These are phyloP conservation scores for Danio kyathit DNA, from an alignment of 2,797 vertebrate species.

Conservation along the genomic window DNA sequence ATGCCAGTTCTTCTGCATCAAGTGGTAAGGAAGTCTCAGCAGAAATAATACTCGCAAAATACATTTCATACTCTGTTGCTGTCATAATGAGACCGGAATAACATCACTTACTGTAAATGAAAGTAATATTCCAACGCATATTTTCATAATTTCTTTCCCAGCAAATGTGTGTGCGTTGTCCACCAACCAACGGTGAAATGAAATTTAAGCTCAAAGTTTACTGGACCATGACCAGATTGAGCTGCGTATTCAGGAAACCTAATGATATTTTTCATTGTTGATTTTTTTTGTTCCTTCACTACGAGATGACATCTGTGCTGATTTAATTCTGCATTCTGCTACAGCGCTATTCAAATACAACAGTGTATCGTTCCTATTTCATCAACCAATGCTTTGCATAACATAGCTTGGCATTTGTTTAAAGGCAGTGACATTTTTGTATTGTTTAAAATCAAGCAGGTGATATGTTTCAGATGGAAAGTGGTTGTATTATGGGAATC, in stretches of 20 bases:
- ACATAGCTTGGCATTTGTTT: constrained; percentile 34
- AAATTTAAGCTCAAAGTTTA: constrained; percentile 39
- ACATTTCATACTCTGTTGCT: constrained; percentile 25
- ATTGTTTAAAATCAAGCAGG: constrained; percentile 19
- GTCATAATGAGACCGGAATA: constrained; percentile 23
- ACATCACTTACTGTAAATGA: constrained; percentile 14
- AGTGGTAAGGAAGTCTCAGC: constrained; percentile 7
- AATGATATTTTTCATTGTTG: constrained; percentile 40
- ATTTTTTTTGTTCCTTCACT: background rate
- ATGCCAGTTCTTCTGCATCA: constrained; percentile 17
- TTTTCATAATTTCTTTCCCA: constrained; percentile 19
- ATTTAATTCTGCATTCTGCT: constrained; percentile 38
- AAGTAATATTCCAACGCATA: constrained; percentile 29
- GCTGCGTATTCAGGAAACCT: constrained; percentile 34
- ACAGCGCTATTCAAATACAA: constrained; percentile 29
- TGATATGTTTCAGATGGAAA: constrained; percentile 8
- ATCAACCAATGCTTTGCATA: constrained; percentile 18
- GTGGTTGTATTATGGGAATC: background rate
- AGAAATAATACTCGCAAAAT: constrained; percentile 20
- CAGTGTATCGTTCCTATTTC: constrained; percentile 35
- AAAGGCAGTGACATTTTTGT: constrained; percentile 25
- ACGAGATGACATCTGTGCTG: constrained; percentile 34
- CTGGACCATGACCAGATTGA: constrained; percentile 41
- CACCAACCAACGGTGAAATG: constrained; percentile 38
- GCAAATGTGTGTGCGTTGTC: background rate